Percentiles rank a stretch among this genome's conserved stretches.
These are phyloP conservation scores for Epinephelus fuscoguttatus DNA, from an alignment of 2,113 vertebrate genomes.

Conservation along the genomic window DNA sequence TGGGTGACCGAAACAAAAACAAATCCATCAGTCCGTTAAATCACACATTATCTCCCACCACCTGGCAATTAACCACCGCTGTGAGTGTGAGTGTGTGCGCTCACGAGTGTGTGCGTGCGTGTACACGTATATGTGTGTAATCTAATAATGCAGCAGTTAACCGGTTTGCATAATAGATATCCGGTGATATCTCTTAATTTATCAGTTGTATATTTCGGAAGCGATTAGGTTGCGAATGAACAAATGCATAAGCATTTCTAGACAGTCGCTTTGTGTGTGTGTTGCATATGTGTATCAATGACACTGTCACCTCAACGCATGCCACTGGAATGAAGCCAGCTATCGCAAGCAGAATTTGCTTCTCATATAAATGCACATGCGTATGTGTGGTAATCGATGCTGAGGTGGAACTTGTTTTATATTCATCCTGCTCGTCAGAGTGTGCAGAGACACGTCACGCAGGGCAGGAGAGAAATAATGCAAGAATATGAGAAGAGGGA, in stretches of 20 bases:
- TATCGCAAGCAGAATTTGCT: conserved; percentile 40
- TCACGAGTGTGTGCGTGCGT: background rate
- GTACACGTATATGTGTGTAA: conserved; percentile 55
- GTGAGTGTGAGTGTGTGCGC: conserved; percentile 46
- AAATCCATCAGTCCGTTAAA: conserved; percentile 83
- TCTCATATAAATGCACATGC: conserved; percentile 39
- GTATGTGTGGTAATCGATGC: conserved; percentile 57
- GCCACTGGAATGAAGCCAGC: conserved; percentile 44
- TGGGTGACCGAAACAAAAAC: conserved; percentile 83
- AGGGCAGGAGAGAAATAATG: conserved; percentile 63
- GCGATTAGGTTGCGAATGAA: conserved; percentile 39
- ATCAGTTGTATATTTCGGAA: conserved; percentile 57
- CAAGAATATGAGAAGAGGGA: conserved; percentile 31
- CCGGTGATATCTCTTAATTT: conserved; percentile 74
- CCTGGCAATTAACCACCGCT: conserved; percentile 82
- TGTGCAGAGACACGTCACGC: conserved; percentile 58
- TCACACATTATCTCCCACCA: conserved; percentile 83
- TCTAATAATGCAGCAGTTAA: conserved; percentile 69
- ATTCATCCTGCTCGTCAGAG: conserved; percentile 66
- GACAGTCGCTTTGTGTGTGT: background rate
- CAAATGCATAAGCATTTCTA: conserved; percentile 33
- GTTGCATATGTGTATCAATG: conserved; percentile 21
- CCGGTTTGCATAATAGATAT: conserved; percentile 74
- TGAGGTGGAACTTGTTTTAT: conserved; percentile 64
- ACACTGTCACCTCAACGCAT: conserved; percentile 55